phyloP scores from a whole-genome alignment of 92 coral and sea anemone genomes.

The Virgularia gustaviana region DNA sequence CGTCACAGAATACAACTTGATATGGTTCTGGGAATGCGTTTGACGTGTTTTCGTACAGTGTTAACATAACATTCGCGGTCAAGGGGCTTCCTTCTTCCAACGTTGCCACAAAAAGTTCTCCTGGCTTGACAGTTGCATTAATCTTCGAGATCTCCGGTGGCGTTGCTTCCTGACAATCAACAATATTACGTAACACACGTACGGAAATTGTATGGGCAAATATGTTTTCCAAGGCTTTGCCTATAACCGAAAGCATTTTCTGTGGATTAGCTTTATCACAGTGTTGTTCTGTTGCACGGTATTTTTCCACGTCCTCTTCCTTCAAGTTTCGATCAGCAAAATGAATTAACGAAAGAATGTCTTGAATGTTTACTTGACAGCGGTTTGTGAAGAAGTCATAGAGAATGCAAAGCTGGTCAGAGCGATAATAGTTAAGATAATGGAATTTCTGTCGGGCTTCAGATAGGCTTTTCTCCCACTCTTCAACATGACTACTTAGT shows the following conservation, averaged over 20 bases:
- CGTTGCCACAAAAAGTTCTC: slow-evolving; percentile 77
- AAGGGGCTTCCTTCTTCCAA: slow-evolving; percentile 71
- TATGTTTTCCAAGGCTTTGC: slow-evolving; percentile 59
- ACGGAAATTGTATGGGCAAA: slow-evolving; percentile 39
- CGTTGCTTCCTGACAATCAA: neutral
- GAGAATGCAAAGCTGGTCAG: slow-evolving; percentile 75
- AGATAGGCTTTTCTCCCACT: slow-evolving; percentile 57
- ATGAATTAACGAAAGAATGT: slow-evolving; percentile 49
- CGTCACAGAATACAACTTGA: slow-evolving; percentile 77
- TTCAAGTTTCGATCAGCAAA: slow-evolving; percentile 57
- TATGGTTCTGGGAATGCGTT: slow-evolving; percentile 71
- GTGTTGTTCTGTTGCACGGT: slow-evolving; percentile 34
- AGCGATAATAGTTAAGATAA: slow-evolving; percentile 76
- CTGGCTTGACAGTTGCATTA: slow-evolving; percentile 70
- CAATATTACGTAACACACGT: slow-evolving; percentile 8
- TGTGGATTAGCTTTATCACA: slow-evolving; percentile 24
- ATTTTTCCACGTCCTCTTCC: slow-evolving; percentile 40
- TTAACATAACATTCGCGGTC: slow-evolving; percentile 73
- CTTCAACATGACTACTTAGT: slow-evolving; percentile 39
- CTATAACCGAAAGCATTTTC: slow-evolving; percentile 56
- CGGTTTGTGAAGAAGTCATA: slow-evolving; percentile 48
- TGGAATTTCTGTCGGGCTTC: slow-evolving; percentile 51
- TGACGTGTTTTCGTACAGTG: slow-evolving; percentile 66
- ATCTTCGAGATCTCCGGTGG: slow-evolving; percentile 15
- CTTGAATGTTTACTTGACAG: slow-evolving; percentile 6